These are phyloP conservation scores for Rhizomys pruinosus DNA, from an alignment of 2,113 vertebrate genomes.

Conservation along the genomic window DNA sequence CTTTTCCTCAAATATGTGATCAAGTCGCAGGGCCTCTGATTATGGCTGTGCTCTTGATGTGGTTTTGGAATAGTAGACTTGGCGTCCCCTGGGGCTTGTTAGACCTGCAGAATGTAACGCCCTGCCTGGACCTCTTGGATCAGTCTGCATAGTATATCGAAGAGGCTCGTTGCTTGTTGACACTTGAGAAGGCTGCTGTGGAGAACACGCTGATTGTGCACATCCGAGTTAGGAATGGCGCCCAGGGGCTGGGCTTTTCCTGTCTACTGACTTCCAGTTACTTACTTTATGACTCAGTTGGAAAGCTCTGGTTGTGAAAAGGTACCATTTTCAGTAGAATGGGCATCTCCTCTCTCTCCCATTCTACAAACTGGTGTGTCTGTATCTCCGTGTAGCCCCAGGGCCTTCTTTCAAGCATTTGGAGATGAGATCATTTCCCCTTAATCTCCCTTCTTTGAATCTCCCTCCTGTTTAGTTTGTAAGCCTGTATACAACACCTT, in stretches of 20 bases:
- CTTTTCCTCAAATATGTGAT: neutral
- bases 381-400: too few relatives aligned
- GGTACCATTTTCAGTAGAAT: neutral
- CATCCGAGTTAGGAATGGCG: neutral
- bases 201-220: neutral
- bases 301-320: neutral
- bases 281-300: neutral
- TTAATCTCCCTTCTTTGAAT: conserved; percentile 9
- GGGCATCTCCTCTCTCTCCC: neutral
- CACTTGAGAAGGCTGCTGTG: neutral
- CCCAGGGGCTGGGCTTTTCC: neutral
- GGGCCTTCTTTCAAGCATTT: neutral
- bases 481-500: neutral
- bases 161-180: neutral
- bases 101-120: neutral
- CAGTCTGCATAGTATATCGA: neutral
- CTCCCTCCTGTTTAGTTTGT: neutral
- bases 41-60: neutral
- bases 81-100: neutral
- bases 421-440: neutral
- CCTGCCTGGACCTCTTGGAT: neutral
- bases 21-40: neutral
- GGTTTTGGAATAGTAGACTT: neutral
- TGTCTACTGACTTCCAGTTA: neutral
- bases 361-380: too few relatives aligned